A percentile compares a stretch with the other conserved stretches of the same genome.
Conservation (phyloP, 1,140 invertebrate genomes). For the honey bee (Apis mellifera) region Amel_HAv3.1 CM009940.2:4271001-4271500, state of each 20-base stretch:
- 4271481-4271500: no score
- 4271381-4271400: no score
- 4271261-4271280: neutral
- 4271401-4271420: no score
- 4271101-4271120: conserved; percentile 31
- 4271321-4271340: no score
- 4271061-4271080: conserved; percentile 9
- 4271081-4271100: conserved; percentile 15
- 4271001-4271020: conserved; percentile 32
- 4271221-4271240: neutral
- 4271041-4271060: conserved; percentile 21
- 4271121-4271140: neutral
- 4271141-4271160: neutral
- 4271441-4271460: no score
- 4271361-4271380: no score
- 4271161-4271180: conserved; percentile 24
- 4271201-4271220: neutral
- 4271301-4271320: no score
- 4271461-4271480: no score
- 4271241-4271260: neutral
- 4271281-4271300: no score
- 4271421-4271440: no score
- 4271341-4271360: no score
- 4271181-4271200: neutral
- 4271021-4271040: conserved; percentile 19